Conservation (phyloP, 2,888 invertebrate genomes). For the Pseudococcus jackbeardsleyi region DNA sequence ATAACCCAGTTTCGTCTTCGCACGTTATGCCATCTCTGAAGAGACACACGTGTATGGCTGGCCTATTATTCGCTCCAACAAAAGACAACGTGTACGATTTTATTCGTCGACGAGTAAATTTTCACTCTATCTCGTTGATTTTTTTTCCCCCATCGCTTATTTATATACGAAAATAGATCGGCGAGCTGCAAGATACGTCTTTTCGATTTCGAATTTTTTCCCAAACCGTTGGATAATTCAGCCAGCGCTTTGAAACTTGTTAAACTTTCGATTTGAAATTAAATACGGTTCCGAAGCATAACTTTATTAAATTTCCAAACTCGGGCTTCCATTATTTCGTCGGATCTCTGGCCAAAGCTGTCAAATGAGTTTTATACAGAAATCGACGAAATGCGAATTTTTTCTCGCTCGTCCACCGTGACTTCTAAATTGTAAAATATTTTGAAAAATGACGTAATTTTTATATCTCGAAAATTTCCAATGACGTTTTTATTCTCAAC, state of each 20-base stretch:
- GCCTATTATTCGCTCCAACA: background rate
- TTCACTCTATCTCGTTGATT: background rate
- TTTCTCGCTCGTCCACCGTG: background rate
- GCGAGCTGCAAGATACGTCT: background rate
- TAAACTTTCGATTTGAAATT: constrained; percentile 10
- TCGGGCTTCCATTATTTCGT: background rate
- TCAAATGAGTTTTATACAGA: background rate
- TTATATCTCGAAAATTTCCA: too few relatives aligned
- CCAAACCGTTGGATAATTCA: background rate
- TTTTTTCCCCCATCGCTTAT: background rate
- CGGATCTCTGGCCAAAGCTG: background rate
- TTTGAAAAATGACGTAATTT: background rate
- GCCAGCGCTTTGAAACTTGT: background rate
- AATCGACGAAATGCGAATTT: background rate
- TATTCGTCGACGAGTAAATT: background rate
- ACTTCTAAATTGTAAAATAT: background rate
- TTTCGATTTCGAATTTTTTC: background rate
- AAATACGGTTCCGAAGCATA: background rate
- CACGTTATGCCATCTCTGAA: background rate
- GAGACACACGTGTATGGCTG: background rate
- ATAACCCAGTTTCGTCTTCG: background rate
- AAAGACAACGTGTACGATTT: background rate
- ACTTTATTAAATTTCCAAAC: constrained; percentile 21
- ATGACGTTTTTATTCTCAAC: too few relatives aligned
- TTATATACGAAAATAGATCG: background rate